Evolutionary conservation across 2,888 invertebrate genomes (phyloP), one percentile per base, ranked within the genome.

Genomic region (Melinaea menophilus): DNA sequence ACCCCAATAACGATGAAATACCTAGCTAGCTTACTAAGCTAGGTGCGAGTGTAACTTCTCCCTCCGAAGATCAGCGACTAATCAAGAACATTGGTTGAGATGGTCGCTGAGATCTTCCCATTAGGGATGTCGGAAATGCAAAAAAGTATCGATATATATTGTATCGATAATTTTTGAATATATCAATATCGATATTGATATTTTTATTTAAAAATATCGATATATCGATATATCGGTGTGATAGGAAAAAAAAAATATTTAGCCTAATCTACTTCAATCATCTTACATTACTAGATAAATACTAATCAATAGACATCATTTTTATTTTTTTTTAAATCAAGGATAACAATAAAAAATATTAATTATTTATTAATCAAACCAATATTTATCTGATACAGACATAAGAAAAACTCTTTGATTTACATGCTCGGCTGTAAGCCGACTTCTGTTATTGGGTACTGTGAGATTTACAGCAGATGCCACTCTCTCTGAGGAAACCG

Each of bases 401-500:
- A 66, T 46, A 35, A 71, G 63, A 59, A 73, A 66, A 64, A 71
- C 71, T 69, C 71, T 71, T 51, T 62, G 56, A 33, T 73, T 70
- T 61, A 71, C 61, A 60, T 72, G 73, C 62, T 72, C 71, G 46
- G 63, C 72, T 71, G 73, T 69, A 59, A 63, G 65, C 59, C 69
- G 60, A 55, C 68, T 70, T 57, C 65, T 68, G 55, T 65, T 68
- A 47, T 69, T 63, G 47, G 66, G 65, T 60, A 66, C 63, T 62
- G 65, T 65, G 55, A 69, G 64, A 66, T 72, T 73, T 46, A 70
- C 68, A 22, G 67, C 64, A 64, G 69, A 72, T 55, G 71, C 72
- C 51, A 71, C 69, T 63, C 69, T 72, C 62, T 73, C 72, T 61
- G 72, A 75, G 54, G 73, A 65, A 47, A 73, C 72, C 33, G 72